These are phyloP conservation scores for Drosophila eohydei DNA, from an alignment of 2,888 invertebrate genomes.

Conservation along the genomic window DNA sequence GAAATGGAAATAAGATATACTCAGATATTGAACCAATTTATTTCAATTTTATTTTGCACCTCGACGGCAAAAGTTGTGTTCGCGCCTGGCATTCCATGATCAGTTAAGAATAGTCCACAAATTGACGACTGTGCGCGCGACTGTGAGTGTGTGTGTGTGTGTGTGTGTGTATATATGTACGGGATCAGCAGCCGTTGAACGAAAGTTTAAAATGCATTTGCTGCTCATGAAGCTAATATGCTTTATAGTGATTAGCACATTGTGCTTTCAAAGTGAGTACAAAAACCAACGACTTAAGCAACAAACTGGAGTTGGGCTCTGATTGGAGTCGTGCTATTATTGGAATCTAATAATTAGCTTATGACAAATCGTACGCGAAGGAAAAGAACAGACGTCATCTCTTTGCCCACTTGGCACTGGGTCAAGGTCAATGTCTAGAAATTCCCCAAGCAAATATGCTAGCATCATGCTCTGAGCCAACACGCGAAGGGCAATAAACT, in stretches of 20 bases:
- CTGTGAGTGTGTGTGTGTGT: slow-evolving; percentile 5
- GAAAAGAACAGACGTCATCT: slow-evolving; percentile 50
- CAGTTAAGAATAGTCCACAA: slow-evolving; percentile 32
- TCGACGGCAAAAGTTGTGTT: slow-evolving; percentile 63
- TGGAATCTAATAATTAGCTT: not conserved
- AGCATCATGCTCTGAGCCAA: slow-evolving; percentile 54
- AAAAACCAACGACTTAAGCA: slow-evolving; percentile 61
- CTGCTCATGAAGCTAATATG: slow-evolving; percentile 17
- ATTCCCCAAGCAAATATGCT: slow-evolving; percentile 69
- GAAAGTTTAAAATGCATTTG: slow-evolving; percentile 42
- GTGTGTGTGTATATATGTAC: not conserved
- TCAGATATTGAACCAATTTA: slow-evolving; percentile 73
- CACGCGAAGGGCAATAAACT: slow-evolving; percentile 78
- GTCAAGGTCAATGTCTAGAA: slow-evolving; percentile 73
- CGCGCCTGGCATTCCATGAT: slow-evolving; percentile 34
- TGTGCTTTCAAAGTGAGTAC: slow-evolving; percentile 58
- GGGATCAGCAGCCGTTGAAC: slow-evolving; percentile 7
- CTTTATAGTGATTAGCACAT: slow-evolving; percentile 25
- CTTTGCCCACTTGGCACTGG: slow-evolving; percentile 40
- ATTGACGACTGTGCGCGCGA: slow-evolving; percentile 2
- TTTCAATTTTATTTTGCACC: slow-evolving; percentile 74
- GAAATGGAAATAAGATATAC: slow-evolving; percentile 68
- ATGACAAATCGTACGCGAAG: slow-evolving; percentile 5
- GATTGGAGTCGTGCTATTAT: slow-evolving; percentile 2
- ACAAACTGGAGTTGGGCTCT: slow-evolving; percentile 39